Evolutionary conservation across 2,888 invertebrate species (phyloP).

Genomic region (Volucella inflata): DNA sequence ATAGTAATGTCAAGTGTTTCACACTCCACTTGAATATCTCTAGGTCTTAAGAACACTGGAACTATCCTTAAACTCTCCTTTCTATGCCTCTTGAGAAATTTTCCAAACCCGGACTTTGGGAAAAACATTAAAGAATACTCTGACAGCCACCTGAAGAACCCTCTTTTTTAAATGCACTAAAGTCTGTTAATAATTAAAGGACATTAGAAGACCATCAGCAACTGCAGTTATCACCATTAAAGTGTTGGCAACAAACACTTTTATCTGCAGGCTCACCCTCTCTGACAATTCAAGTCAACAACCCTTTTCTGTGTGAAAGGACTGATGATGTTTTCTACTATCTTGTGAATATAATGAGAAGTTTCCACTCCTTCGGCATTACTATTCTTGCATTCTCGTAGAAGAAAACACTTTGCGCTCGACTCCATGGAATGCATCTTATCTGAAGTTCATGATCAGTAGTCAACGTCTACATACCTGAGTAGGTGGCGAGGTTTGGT

Average conservation of each 20-base stretch:
- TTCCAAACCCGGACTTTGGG: no score
- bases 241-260: slow-evolving; percentile 31
- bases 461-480: slow-evolving; percentile 2
- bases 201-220: background rate
- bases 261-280: slow-evolving; percentile 19
- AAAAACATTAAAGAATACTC: no score
- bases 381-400: background rate
- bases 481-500: background rate
- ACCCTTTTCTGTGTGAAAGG: slow-evolving; percentile 26
- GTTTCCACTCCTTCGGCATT: slow-evolving; percentile 5
- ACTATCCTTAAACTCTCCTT: no score
- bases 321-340: slow-evolving; percentile 31
- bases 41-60: no score
- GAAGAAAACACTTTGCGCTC: slow-evolving; percentile 3
- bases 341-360: slow-evolving; percentile 36
- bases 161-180: no score
- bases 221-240: slow-evolving; percentile 38
- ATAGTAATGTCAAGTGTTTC: no score
- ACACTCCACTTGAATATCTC: no score
- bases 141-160: no score
- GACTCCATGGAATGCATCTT: slow-evolving; percentile 40
- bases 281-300: slow-evolving; percentile 47
- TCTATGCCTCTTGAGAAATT: no score
- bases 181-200: no score
- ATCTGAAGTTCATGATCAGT: slow-evolving; percentile 70